phyloP scores from a whole-genome alignment of 30 jellyfish, hydroid and myxozoan species.

The Pelagia noctiluca region DNA sequence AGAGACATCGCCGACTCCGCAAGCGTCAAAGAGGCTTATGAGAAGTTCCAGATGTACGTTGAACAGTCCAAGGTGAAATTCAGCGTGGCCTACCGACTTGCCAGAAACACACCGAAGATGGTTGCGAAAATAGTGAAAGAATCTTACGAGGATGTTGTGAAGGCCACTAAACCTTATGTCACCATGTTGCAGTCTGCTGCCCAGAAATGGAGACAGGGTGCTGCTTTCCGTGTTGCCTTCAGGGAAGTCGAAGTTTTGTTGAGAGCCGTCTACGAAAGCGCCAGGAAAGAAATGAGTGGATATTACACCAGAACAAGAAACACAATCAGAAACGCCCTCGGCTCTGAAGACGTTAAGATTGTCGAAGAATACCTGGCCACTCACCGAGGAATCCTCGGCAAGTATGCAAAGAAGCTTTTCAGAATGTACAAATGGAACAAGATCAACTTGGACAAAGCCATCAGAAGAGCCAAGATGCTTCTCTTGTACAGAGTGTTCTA shows the following conservation, averaged over 20 bases:
- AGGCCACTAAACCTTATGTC: not conserved
- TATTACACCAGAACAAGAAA: not conserved
- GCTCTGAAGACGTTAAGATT: conserved; percentile 26
- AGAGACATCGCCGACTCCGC: conserved; percentile 16
- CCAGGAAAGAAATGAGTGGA: not conserved
- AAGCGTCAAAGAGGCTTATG: conserved; percentile 70
- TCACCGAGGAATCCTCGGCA: conserved; percentile 50
- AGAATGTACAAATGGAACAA: conserved; percentile 57
- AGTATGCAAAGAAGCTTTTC: conserved; percentile 53
- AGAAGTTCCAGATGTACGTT: not conserved
- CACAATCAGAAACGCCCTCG: not conserved
- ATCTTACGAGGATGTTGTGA: not conserved
- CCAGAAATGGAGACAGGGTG: not conserved
- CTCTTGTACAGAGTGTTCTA: conserved; percentile 11
- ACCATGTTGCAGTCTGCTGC: not conserved
- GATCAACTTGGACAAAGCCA: conserved; percentile 47
- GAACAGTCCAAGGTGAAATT: not conserved
- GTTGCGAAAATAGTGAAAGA: conserved; percentile 1
- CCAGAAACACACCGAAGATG: not conserved
- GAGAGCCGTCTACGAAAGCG: not conserved
- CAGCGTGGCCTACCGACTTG: not conserved
- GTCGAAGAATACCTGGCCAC: conserved; percentile 23
- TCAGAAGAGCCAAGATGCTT: conserved; percentile 66
- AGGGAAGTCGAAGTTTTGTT: conserved; percentile 24
- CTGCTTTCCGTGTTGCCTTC: conserved; percentile 36